phyloP scores from a whole-genome alignment of 2,888 invertebrate genomes.

The Camptogramma bilineatum region DNA sequence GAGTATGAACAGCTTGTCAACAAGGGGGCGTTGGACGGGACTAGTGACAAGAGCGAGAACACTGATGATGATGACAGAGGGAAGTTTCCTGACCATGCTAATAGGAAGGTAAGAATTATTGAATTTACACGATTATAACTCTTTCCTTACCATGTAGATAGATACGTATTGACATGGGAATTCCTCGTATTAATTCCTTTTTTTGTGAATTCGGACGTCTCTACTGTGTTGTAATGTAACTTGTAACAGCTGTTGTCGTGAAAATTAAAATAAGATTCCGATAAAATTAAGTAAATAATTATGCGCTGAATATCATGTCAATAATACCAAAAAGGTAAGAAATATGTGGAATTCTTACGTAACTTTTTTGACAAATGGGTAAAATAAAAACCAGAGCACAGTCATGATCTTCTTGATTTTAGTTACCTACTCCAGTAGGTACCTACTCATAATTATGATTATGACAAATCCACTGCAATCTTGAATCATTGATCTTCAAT shows the following conservation, averaged over 20 bases:
- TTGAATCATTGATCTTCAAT: constrained; percentile 28
- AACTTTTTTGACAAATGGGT: no score
- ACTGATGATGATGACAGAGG: constrained; percentile 89
- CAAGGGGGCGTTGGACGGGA: constrained; percentile 89
- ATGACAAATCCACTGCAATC: constrained; percentile 22
- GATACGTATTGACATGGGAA: background rate
- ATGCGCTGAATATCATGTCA: no score
- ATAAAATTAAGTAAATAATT: no score
- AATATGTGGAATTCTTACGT: no score
- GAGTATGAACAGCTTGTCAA: constrained; percentile 93
- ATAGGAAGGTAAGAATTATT: constrained; percentile 88
- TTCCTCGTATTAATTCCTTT: no score
- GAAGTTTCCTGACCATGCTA: constrained; percentile 94
- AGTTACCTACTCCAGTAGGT: background rate
- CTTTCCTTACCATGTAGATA: background rate
- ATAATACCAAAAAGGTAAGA: no score
- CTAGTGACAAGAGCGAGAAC: constrained; percentile 88
- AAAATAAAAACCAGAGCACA: no score
- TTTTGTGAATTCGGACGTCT: no score
- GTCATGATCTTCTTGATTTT: no score
- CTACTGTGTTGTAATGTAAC: no score
- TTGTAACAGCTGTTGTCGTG: no score
- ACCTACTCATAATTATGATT: background rate
- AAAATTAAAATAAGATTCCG: no score
- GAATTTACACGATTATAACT: background rate